Evolutionary conservation across 2,888 invertebrate species (phyloP), one percentile per base, ranked within the genome.

Genomic region (Drosophila merina): DNA sequence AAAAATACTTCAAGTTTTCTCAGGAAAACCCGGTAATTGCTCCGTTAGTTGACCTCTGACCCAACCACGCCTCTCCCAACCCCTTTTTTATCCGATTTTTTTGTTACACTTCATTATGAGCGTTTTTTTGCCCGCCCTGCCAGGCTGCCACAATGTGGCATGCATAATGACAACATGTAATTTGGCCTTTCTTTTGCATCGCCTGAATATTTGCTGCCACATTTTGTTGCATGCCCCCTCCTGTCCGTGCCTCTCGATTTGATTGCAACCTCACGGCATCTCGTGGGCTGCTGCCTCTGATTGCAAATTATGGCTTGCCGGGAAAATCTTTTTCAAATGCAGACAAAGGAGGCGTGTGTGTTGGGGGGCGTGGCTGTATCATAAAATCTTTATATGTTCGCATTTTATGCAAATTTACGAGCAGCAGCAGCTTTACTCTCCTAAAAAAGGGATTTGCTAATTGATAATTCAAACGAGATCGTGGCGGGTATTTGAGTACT

Each of bases 101-200:
- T 79, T 69, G 74, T 67, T 76, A 79, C 79, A 82, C 83, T 82
- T 79, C 68, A 75, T 80, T 80, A 83, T 79, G 77, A 14, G n/a
- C 20, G 38, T 12, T 36, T 50, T 40, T n/a, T 28, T 28, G 54
- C 28, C 50, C 60, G 30, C 64, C 47, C 52, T 59, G 28, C 28
- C 6, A 28, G 28, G 28, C 28, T 28, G 28, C 28, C 28, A 6
- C 28, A 28, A 28, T 28, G 42, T 38, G 42, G 54, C 54, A 70
- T 69, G 77, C 80, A 79, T 83, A 83, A 81, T 81, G 81, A 79
- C 79, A 80, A 76, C 79, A 64, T 81, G 70, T 79, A 85, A 85
- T 82, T 82, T 85, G 72, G 85, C 82, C 81, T 81, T 81, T 81
- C 84, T 81, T 81, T 81, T 81, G 69, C 66, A 60, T 57, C 54